Conservation (phyloP, 2,888 invertebrate species). For the Coleophora flavipennella region DNA sequence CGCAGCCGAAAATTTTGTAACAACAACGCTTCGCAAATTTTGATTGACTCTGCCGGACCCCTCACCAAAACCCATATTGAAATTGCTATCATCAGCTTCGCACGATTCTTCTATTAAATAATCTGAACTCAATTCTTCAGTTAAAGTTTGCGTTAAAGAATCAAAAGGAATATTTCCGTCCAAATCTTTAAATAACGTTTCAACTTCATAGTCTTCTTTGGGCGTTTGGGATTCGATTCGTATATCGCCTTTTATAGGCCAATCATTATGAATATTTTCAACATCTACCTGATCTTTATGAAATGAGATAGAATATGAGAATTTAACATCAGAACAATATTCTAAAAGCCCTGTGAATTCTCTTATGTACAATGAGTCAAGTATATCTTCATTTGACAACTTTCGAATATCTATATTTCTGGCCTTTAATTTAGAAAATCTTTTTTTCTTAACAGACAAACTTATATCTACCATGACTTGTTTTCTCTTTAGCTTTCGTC, state of each 20-base stretch:
- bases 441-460: constrained; percentile 1
- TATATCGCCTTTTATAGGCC: constrained; percentile 34
- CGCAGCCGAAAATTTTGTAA: constrained; percentile 67
- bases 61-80: constrained; percentile 73
- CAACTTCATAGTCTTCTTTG: too few relatives aligned
- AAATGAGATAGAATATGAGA: constrained; percentile 51
- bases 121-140: constrained; percentile 42
- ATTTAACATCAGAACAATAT: constrained; percentile 49
- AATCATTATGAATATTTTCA: constrained; percentile 28
- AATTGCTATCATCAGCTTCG: constrained; percentile 46
- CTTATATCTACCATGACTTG: constrained; percentile 27
- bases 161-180: constrained; percentile 19
- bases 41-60: constrained; percentile 71
- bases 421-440: constrained; percentile 1
- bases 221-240: too few relatives aligned
- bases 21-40: constrained; percentile 51
- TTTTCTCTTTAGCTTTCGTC: constrained; percentile 40
- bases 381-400: constrained; percentile 23
- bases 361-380: constrained; percentile 33
- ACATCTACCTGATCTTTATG: constrained; percentile 49
- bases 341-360: constrained; percentile 44
- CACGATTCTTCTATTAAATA: constrained; percentile 26
- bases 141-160: constrained; percentile 37
- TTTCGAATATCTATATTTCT: constrained; percentile 55
- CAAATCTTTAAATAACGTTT: constrained; percentile 28